phyloP scores from a whole-genome alignment of 2,797 vertebrate species.

The Halcyon smyrnensis region DNA sequence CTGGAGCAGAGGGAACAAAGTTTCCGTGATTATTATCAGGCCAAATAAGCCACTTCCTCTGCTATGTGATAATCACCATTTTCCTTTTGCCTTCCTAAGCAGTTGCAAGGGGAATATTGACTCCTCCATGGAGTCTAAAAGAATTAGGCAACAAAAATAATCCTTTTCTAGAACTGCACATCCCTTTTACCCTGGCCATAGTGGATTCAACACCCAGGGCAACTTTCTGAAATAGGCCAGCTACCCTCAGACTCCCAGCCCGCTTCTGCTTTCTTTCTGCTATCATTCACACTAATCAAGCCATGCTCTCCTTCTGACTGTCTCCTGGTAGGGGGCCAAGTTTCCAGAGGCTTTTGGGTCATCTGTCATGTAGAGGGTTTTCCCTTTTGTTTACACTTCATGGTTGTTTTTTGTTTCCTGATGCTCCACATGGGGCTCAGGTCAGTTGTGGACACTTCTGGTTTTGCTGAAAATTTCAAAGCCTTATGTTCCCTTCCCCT shows the following conservation, averaged over 20 bases:
- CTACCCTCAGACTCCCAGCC: background rate
- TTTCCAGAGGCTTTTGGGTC: slow-evolving; percentile 5
- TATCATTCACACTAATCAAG: background rate
- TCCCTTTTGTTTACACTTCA: background rate
- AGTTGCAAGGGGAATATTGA: slow-evolving; percentile 18
- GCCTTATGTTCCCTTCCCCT: background rate
- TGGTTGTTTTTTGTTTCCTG: fast-evolving
- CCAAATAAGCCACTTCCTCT: slow-evolving; percentile 63
- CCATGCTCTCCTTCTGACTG: background rate
- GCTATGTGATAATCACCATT: slow-evolving; percentile 55
- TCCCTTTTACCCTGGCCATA: background rate
- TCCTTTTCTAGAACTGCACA: background rate
- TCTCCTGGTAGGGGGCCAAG: background rate
- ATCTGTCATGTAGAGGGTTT: background rate
- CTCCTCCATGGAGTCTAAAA: background rate
- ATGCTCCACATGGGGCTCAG: background rate
- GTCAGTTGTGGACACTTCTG: background rate
- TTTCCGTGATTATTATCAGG: slow-evolving; percentile 38
- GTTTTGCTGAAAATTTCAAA: background rate
- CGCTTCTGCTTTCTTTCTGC: slow-evolving; percentile 36
- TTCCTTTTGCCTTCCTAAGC: slow-evolving; percentile 50
- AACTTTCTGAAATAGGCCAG: background rate
- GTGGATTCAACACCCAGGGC: background rate
- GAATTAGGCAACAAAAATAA: slow-evolving; percentile 18
- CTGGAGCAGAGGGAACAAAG: background rate